Evolutionary conservation across 2,797 vertebrate genomes (phyloP).

Genomic region (Coccyzus lansbergi): DNA sequence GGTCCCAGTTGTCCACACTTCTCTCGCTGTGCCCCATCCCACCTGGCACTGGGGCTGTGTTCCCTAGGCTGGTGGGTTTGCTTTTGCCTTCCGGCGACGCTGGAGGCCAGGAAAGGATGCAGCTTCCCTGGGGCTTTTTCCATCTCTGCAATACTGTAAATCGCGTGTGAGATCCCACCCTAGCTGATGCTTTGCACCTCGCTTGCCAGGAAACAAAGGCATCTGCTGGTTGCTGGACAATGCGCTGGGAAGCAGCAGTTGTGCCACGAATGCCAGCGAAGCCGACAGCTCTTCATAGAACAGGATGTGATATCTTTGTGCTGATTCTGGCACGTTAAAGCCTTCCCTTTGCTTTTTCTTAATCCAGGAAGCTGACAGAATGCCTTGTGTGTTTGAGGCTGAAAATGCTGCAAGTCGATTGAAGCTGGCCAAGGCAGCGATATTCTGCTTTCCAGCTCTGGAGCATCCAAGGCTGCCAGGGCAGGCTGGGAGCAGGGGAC

Average conservation of each 20-base stretch:
- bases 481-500: not conserved
- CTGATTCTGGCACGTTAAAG: conserved; percentile 52
- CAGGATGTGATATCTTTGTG: conserved; percentile 62
- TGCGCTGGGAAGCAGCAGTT: conserved; percentile 36
- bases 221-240: not conserved
- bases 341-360: conserved; percentile 40
- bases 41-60: not conserved
- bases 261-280: not conserved
- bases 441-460: not conserved
- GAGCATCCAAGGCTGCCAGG: not conserved
- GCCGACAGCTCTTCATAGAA: not conserved
- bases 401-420: not conserved
- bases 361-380: conserved; percentile 55
- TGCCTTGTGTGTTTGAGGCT: conserved; percentile 26
- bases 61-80: not conserved
- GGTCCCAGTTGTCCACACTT: not conserved
- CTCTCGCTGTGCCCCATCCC: not conserved
- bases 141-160: conserved; percentile 26
- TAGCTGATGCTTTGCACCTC: conserved; percentile 20
- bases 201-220: conserved; percentile 47
- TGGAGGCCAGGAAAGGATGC: not conserved
- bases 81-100: accelerated
- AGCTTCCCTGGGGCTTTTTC: not conserved
- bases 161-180: not conserved
- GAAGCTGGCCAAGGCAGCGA: conserved; percentile 10